Evolutionary conservation across 2,113 vertebrate species (phyloP), one percentile per base, ranked within the genome.

Genomic region (Brachyhypopomus gauderio): DNA sequence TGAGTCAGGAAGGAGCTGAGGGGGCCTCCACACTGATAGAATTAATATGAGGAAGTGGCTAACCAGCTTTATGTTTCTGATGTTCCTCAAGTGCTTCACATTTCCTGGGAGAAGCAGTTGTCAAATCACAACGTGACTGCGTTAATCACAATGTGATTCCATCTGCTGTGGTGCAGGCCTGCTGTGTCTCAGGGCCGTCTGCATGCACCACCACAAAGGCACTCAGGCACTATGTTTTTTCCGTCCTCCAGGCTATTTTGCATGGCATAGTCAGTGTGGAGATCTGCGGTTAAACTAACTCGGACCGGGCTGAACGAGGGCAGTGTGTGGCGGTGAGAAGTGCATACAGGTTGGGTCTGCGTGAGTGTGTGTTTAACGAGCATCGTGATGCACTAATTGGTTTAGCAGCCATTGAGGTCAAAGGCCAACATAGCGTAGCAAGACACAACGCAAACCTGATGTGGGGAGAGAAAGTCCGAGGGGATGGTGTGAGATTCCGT

Each of bases 381-480:
- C 91, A 90, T 91, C 88, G 88, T 90, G 91, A 93, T 92, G 87
- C 89, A 87, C 91, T 94, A 93, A 94, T 93, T 94, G 92, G 93
- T 93, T 94, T 94, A 93, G 93, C 93, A 93, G 93, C 86, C 85
- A 78, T 85, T 82, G 90, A 78, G 71, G 91, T 87, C 91, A 92
- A 91, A 91, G 93, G 92, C 80, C 93, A 92, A 88, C 72, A 55
- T 86, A 92, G 92, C 93, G 89, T 93, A 88, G 89, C 91, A 79
- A 91, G 90, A 85, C 88, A 88, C 90, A 93, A 94, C 89, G 89
- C 89, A 88, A 94, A 93, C 92, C 93, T 92, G 92, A 93, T 93
- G 92, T 92, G 89, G 84, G 34, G n/a, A 20, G 27, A 36, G 64
- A 14, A 52, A 3, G 84, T 88, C 75, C 84, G 84, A 92, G 48